These are phyloP conservation scores for Natrix natrix DNA, from an alignment of 2,797 vertebrate species.

Conservation along the genomic window DNA sequence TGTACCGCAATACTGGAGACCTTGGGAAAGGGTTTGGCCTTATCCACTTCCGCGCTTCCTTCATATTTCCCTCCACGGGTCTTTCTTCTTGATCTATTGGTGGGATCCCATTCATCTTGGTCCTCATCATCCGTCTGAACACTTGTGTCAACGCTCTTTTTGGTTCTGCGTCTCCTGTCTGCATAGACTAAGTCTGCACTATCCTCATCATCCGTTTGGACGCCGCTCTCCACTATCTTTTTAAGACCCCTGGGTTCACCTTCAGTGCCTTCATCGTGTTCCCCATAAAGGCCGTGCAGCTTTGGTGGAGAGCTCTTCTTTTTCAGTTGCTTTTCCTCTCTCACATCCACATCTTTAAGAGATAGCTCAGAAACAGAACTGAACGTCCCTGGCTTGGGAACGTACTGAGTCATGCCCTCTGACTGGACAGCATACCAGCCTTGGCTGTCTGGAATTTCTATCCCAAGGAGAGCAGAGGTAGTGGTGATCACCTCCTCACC, in stretches of 20 bases:
- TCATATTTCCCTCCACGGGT: constrained; percentile 84
- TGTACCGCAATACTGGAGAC: constrained; percentile 96
- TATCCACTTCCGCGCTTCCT: constrained; percentile 75
- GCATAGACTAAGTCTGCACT: constrained; percentile 81
- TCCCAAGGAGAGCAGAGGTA: constrained; percentile 72
- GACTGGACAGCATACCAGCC: constrained; percentile 79
- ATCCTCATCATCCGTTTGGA: constrained; percentile 97
- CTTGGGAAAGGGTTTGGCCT: constrained; percentile 83
- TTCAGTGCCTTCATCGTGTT: constrained; percentile 73
- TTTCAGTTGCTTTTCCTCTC: constrained; percentile 80
- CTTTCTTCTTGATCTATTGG: constrained; percentile 85
- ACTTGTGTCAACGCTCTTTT: constrained; percentile 89
- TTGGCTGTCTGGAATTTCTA: constrained; percentile 76
- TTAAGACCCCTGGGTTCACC: constrained; percentile 76
- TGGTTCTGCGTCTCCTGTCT: constrained; percentile 84
- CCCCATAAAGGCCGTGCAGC: constrained; percentile 75
- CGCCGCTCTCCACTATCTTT: constrained; percentile 91
- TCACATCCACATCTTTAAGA: constrained; percentile 77
- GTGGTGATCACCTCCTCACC: constrained; percentile 82
- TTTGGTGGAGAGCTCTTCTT: constrained; percentile 80
- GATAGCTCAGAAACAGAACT: constrained; percentile 79
- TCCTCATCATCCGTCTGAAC: constrained; percentile 97
- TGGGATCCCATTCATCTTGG: constrained; percentile 94
- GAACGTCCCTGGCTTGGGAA: constrained; percentile 73
- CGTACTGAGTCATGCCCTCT: constrained; percentile 76